A percentile compares a stretch with the other conserved stretches of the same genome.
These are phyloP conservation scores for Rattus rattus DNA, from an alignment of 2,113 vertebrate genomes.

Conservation along the genomic window DNA sequence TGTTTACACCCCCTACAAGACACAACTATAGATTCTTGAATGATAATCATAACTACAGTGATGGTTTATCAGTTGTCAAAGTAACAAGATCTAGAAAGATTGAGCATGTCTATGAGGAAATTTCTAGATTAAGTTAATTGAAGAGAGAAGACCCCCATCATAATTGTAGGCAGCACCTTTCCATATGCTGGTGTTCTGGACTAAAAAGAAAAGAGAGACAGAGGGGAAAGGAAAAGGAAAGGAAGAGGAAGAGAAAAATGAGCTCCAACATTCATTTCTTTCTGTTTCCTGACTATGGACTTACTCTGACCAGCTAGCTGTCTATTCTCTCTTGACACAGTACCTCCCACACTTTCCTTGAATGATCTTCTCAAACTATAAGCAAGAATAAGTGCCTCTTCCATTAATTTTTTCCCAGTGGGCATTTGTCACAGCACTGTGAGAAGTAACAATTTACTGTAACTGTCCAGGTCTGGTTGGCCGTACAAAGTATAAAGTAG, in stretches of 20 bases:
- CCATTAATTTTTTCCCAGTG: neutral
- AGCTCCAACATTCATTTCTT: neutral
- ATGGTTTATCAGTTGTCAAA: neutral
- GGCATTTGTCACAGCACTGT: neutral
- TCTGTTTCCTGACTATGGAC: neutral
- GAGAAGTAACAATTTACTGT: neutral
- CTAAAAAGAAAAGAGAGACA: neutral
- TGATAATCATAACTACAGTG: conserved; percentile 10
- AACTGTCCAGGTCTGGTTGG: neutral
- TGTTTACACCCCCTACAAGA: conserved; percentile 27
- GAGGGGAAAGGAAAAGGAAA: too few species aligned
- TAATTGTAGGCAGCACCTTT: neutral
- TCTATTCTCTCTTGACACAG: neutral
- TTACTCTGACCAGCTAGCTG: neutral
- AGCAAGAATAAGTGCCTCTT: neutral
- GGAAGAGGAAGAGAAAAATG: neutral
- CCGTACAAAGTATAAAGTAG: neutral
- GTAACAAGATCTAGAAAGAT: neutral
- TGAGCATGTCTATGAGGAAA: neutral
- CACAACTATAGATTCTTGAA: neutral
- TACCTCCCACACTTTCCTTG: neutral
- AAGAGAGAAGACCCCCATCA: neutral
- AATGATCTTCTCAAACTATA: neutral
- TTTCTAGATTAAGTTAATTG: neutral
- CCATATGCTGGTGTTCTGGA: neutral